A percentile compares a stretch with the other conserved stretches of the same genome.
These are phyloP conservation scores for Epizoanthus scotinus DNA, from an alignment of 92 coral and sea anemone genomes.

Conservation along the genomic window DNA sequence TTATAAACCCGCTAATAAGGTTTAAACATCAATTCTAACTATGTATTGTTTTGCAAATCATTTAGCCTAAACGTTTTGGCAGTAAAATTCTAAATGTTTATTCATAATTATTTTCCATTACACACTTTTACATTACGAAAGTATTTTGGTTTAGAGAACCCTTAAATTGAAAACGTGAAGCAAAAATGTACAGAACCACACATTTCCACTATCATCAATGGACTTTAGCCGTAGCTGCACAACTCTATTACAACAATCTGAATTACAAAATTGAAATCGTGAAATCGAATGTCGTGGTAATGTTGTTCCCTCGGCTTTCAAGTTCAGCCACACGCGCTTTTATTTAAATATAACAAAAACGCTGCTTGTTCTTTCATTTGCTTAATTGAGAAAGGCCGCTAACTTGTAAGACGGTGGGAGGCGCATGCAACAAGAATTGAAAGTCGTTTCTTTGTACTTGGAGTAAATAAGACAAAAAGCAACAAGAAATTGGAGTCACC, in stretches of 20 bases:
- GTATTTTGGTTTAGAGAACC: not conserved
- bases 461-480: not conserved
- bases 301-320: slow-evolving; percentile 40
- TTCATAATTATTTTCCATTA: not conserved
- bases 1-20: not conserved
- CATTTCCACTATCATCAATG: not conserved
- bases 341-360: slow-evolving; percentile 26
- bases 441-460: slow-evolving; percentile 14
- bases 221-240: not conserved
- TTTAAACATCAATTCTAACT: not conserved
- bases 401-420: slow-evolving; percentile 21
- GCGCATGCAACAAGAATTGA: slow-evolving; percentile 20
- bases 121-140: slow-evolving; percentile 16
- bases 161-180: slow-evolving; percentile 25
- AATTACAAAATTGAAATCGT: slow-evolving; percentile 19
- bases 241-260: slow-evolving; percentile 12
- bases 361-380: slow-evolving; percentile 23
- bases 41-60: slow-evolving; percentile 2
- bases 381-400: slow-evolving; percentile 36
- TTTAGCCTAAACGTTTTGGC: slow-evolving; percentile 8
- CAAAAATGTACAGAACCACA: slow-evolving; percentile 12
- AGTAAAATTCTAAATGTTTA: not conserved
- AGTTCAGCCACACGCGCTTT: not conserved
- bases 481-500: not conserved
- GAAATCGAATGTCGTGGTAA: slow-evolving; percentile 26